phyloP scores from a whole-genome alignment of 1,140 invertebrate species.

The Wiebesia pumilae region DNA sequence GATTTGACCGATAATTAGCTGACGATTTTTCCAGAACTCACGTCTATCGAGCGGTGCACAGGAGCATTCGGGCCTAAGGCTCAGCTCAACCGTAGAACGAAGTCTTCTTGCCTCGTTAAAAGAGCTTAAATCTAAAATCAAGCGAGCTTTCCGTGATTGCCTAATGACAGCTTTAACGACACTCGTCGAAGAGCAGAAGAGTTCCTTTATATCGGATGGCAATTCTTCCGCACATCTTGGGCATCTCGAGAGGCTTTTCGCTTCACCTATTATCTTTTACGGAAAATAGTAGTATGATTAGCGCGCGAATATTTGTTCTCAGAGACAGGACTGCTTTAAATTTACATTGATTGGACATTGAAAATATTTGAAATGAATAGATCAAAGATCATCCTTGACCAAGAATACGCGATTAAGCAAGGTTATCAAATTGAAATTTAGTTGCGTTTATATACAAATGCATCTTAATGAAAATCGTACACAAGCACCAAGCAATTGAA shows the following conservation, averaged over 20 bases:
- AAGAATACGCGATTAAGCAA: too few species aligned
- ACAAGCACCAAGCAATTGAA: too few species aligned
- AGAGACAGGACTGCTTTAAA: too few species aligned
- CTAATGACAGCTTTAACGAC: conserved; percentile 67
- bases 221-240: conserved; percentile 66
- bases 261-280: not conserved
- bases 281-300: not conserved
- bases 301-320: too few species aligned
- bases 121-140: conserved; percentile 63
- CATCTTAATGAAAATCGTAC: too few species aligned
- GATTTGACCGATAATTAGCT: not conserved
- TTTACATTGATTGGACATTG: too few species aligned
- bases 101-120: conserved; percentile 56
- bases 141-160: conserved; percentile 61
- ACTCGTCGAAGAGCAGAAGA: conserved; percentile 65
- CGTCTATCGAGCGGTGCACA: conserved; percentile 66
- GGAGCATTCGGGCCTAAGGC: conserved; percentile 62
- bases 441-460: too few species aligned
- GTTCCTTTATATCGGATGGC: conserved; percentile 62
- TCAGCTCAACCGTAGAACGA: conserved; percentile 60
- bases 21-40: conserved; percentile 53
- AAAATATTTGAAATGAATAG: too few species aligned
- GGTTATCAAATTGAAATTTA: too few species aligned
- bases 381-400: too few species aligned
- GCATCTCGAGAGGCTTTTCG: conserved; percentile 54